Percentiles rank a stretch among this genome's conserved stretches.
Conservation (phyloP, 2,797 vertebrate species). For the Peromyscus nudipes region DNA sequence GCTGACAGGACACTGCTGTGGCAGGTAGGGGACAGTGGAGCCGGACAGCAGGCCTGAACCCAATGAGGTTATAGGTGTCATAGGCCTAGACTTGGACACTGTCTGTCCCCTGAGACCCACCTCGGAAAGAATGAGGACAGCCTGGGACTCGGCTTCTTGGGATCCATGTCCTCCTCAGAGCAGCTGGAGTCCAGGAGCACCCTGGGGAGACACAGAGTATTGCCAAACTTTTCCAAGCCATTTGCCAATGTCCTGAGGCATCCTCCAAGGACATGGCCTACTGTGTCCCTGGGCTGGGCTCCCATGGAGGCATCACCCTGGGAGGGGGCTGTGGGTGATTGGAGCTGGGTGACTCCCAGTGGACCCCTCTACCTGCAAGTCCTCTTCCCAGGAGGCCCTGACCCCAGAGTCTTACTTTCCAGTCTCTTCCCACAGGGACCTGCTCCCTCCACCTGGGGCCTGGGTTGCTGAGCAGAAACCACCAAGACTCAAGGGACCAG, state of each 20-base stretch:
- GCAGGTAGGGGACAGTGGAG: no score
- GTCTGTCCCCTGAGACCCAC: background rate
- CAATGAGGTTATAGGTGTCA: background rate
- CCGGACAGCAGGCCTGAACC: background rate
- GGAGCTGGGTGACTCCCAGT: background rate
- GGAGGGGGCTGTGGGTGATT: conserved; percentile 36
- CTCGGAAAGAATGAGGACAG: conserved; percentile 70
- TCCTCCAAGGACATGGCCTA: conserved; percentile 81
- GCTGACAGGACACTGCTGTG: no score
- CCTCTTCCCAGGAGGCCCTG: conserved; percentile 54
- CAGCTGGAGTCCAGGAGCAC: background rate
- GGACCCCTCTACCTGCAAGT: background rate
- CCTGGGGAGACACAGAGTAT: background rate
- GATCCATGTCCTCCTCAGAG: rapidly evolving
- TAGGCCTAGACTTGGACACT: background rate
- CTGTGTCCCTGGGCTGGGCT: conserved; percentile 25
- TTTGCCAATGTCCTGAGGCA: conserved; percentile 59
- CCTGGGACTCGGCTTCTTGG: background rate
- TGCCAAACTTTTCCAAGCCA: conserved; percentile 67
- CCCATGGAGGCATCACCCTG: conserved; percentile 22
- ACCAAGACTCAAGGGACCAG: background rate
- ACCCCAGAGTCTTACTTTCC: conserved; percentile 71
- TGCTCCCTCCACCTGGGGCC: background rate
- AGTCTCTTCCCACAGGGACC: conserved; percentile 59
- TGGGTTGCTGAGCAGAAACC: conserved; percentile 74